Conservation (phyloP, 2,113 vertebrate genomes). For the Abramis brama region DNA sequence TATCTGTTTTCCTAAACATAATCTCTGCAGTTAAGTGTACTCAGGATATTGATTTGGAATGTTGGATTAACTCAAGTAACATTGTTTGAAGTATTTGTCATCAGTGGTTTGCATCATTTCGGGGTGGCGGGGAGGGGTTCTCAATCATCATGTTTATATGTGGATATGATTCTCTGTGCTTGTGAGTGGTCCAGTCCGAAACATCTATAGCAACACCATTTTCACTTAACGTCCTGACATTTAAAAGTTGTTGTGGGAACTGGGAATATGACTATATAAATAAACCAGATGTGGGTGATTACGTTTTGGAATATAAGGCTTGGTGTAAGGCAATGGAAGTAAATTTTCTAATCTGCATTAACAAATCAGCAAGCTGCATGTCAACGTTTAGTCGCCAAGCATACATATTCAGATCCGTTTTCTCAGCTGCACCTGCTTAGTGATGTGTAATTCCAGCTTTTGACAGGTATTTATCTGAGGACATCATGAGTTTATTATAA, state of each 20-base stretch:
- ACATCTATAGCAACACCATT: background rate
- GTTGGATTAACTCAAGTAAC: constrained; percentile 38
- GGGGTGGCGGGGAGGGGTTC: background rate
- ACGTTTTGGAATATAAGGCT: constrained; percentile 21
- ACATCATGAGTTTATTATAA: constrained; percentile 59
- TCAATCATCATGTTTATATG: background rate
- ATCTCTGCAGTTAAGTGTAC: constrained; percentile 25
- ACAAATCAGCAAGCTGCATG: constrained; percentile 49
- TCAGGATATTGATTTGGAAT: constrained; percentile 20
- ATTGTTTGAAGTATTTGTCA: constrained; percentile 10
- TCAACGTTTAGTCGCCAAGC: constrained; percentile 38
- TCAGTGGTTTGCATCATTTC: constrained; percentile 9
- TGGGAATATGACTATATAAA: background rate
- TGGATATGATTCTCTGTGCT: background rate
- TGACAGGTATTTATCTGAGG: constrained; percentile 61
- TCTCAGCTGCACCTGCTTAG: constrained; percentile 51
- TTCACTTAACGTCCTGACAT: background rate
- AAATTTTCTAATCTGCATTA: constrained; percentile 52
- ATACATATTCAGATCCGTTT: constrained; percentile 45
- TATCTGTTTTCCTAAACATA: constrained; percentile 22
- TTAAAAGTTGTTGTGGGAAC: constrained; percentile 5
- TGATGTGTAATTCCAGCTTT: constrained; percentile 57
- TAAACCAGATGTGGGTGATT: constrained; percentile 23
- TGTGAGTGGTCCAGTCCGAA: background rate
- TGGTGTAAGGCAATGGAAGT: constrained; percentile 30